Conservation (phyloP, 2,797 vertebrate genomes). For the Enteromius radiatus region DNA sequence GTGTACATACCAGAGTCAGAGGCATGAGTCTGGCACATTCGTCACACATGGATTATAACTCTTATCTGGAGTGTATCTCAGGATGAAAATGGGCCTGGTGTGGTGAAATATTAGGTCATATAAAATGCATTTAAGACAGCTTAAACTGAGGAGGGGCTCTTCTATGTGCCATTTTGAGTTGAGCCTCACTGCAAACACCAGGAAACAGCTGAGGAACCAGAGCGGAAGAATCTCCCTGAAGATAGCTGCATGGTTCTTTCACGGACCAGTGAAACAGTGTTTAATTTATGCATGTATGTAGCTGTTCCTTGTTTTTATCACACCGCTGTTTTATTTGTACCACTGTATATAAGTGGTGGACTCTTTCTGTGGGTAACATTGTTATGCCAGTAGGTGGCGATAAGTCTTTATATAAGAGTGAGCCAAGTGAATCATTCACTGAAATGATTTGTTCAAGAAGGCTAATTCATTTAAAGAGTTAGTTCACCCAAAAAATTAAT, state of each 20-base stretch:
- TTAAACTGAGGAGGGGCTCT: conserved; percentile 65
- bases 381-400: neutral
- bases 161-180: conserved; percentile 64
- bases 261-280: conserved; percentile 2
- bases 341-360: neutral
- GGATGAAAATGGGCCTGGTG: conserved; percentile 74
- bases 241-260: conserved; percentile 4
- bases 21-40: conserved; percentile 73
- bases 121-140: conserved; percentile 70
- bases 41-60: conserved; percentile 77
- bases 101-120: conserved; percentile 77
- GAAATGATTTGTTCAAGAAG: neutral
- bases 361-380: neutral
- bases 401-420: neutral
- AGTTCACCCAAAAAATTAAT: too few species aligned
- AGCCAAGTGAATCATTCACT: neutral
- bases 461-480: neutral
- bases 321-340: neutral
- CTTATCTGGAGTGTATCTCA: conserved; percentile 80
- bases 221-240: neutral
- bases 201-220: conserved; percentile 56
- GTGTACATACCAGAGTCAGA: conserved; percentile 75
- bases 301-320: neutral
- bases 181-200: conserved; percentile 56
- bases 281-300: conserved; percentile 16